Percentiles rank a stretch among this genome's conserved stretches.
phyloP scores from a whole-genome alignment of 2,797 vertebrate species.

The Eupleurogrammus muticus region DNA sequence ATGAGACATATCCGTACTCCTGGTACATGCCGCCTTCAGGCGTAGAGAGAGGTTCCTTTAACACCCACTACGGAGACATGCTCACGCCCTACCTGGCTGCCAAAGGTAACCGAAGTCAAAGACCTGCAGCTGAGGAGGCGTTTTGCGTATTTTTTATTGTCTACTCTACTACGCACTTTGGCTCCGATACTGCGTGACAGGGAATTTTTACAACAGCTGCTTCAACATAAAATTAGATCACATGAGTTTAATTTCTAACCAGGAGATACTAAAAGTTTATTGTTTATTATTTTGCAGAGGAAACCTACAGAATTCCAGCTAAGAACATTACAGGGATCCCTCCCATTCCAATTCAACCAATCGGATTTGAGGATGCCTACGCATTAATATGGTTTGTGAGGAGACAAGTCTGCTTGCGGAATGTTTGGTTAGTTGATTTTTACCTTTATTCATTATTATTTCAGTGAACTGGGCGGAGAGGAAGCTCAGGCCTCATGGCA shows the following conservation, averaged over 20 bases:
- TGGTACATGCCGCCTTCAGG: constrained; percentile 91
- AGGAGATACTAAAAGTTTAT: not conserved
- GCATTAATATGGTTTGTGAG: constrained; percentile 87
- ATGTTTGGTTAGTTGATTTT: not conserved
- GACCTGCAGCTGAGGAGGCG: not conserved
- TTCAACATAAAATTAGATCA: constrained; percentile 1
- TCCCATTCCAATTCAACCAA: constrained; percentile 90
- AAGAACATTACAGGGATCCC: constrained; percentile 81
- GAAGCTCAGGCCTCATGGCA: constrained; percentile 78
- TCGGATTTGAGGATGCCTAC: constrained; percentile 89
- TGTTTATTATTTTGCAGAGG: constrained; percentile 73
- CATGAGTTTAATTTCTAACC: not conserved
- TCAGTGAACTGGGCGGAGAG: constrained; percentile 82
- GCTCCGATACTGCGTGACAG: not conserved
- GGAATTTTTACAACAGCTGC: not conserved
- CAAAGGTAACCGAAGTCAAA: constrained; percentile 76
- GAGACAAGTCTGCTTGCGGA: not conserved
- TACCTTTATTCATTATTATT: not conserved
- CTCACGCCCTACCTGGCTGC: constrained; percentile 91
- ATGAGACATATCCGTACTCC: constrained; percentile 90
- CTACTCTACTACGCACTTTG: too few species aligned
- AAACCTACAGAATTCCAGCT: constrained; percentile 84
- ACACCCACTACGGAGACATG: constrained; percentile 83
- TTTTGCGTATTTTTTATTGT: too few species aligned
- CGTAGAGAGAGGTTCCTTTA: constrained; percentile 88